Percentiles rank a stretch among this genome's conserved stretches.
Evolutionary conservation across 1,140 invertebrate species (phyloP).

Genomic region (Drosophila sucinea): DNA sequence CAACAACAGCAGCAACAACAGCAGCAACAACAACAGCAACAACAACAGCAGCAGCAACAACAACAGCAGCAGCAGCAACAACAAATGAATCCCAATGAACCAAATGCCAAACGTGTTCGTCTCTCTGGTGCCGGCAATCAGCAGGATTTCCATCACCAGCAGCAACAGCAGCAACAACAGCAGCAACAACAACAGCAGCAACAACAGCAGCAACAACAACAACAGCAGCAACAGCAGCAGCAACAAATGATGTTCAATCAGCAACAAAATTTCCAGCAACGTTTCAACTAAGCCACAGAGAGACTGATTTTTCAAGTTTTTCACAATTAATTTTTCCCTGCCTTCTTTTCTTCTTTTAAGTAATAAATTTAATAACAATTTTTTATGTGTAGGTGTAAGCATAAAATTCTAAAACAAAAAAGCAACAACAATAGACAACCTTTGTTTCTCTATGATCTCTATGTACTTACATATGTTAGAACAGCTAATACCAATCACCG

Average conservation of each 20-base stretch:
- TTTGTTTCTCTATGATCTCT: not conserved
- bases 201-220: slow-evolving; percentile 68
- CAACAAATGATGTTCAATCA: slow-evolving; percentile 86
- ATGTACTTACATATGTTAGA: not conserved
- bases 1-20: slow-evolving; percentile 76
- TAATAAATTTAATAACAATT: slow-evolving; percentile 51
- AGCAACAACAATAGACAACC: not conserved
- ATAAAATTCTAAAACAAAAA: slow-evolving; percentile 17
- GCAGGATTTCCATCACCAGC: slow-evolving; percentile 78
- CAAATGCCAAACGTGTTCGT: slow-evolving; percentile 68
- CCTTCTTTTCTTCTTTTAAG: slow-evolving; percentile 34
- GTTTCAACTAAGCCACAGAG: slow-evolving; percentile 82
- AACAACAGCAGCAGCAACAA: slow-evolving; percentile 89
- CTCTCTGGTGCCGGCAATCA: slow-evolving; percentile 70
- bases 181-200: slow-evolving; percentile 68
- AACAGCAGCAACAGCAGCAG: slow-evolving; percentile 72
- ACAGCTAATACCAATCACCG: slow-evolving; percentile 86
- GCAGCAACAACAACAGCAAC: slow-evolving; percentile 85
- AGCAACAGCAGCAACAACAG: slow-evolving; percentile 66
- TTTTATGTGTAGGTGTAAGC: slow-evolving; percentile 28
- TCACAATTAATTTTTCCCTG: slow-evolving; percentile 22
- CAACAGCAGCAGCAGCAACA: slow-evolving; percentile 86
- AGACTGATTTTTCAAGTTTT: slow-evolving; percentile 24
- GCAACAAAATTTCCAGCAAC: slow-evolving; percentile 87
- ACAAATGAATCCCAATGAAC: slow-evolving; percentile 74